Conservation (phyloP, 2,888 invertebrate species). For the Tetramorium bicarinatum region DNA sequence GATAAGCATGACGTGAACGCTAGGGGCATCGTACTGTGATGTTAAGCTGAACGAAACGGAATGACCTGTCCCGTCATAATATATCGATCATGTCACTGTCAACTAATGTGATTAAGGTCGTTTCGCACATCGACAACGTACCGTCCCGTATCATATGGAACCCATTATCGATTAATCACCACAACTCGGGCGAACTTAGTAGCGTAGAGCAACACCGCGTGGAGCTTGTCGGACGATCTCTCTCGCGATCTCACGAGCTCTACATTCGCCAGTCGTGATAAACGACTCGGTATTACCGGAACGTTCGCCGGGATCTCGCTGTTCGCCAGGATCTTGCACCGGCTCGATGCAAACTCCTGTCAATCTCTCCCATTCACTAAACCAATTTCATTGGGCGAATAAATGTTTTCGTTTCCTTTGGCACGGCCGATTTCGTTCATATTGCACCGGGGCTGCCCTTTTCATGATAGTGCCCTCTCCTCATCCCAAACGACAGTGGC, state of each 20-base stretch:
- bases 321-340: constrained; percentile 24
- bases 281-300: constrained; percentile 46
- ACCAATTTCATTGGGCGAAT: constrained; percentile 68
- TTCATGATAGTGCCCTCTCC: background rate
- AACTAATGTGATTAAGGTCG: constrained; percentile 48
- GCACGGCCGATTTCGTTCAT: constrained; percentile 39
- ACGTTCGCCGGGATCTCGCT: constrained; percentile 30
- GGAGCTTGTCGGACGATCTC: constrained; percentile 46
- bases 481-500: constrained; percentile 1
- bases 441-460: background rate
- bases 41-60: constrained; percentile 56
- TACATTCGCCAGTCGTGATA: constrained; percentile 41
- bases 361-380: constrained; percentile 58
- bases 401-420: constrained; percentile 64
- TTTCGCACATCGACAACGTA: constrained; percentile 51
- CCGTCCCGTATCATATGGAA: constrained; percentile 30
- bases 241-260: constrained; percentile 44
- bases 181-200: constrained; percentile 61
- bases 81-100: constrained; percentile 50
- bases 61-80: constrained; percentile 52
- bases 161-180: constrained; percentile 70
- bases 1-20: constrained; percentile 49
- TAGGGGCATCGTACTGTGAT: constrained; percentile 7
- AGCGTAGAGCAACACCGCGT: constrained; percentile 57
- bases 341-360: constrained; percentile 54